A percentile compares a stretch with the other conserved stretches of the same genome.
These are phyloP conservation scores for Danio choprae DNA, from an alignment of 2,797 vertebrate genomes.

Conservation along the genomic window DNA sequence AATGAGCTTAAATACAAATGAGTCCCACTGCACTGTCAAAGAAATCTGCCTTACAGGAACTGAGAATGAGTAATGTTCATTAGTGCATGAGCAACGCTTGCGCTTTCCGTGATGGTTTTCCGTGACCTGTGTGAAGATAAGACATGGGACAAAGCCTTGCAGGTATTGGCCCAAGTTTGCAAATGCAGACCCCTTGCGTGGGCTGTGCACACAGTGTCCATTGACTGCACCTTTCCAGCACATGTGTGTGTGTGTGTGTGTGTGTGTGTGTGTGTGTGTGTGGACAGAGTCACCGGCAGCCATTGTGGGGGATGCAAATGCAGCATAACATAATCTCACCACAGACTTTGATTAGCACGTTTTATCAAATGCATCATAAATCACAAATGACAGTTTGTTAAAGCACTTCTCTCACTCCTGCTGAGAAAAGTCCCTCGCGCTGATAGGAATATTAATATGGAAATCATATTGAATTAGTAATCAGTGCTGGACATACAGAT, in stretches of 20 bases:
- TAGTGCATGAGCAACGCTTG: background rate
- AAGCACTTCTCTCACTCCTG: conserved; percentile 23
- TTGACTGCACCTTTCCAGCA: conserved; percentile 55
- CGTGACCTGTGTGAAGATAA: conserved; percentile 54
- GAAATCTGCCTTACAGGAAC: conserved; percentile 35
- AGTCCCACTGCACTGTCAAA: conserved; percentile 40
- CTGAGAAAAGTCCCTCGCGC: conserved; percentile 19
- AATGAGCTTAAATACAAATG: background rate
- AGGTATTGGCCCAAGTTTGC: conserved; percentile 46
- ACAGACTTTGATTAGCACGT: conserved; percentile 52
- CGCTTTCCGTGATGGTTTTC: conserved; percentile 43
- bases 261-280: too few species aligned
- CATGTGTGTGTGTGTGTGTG: background rate
- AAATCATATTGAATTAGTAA: conserved; percentile 39
- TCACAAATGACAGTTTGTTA: background rate
- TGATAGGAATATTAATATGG: conserved; percentile 45
- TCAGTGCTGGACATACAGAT: background rate
- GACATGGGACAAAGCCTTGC: background rate
- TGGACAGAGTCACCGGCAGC: conserved; percentile 8
- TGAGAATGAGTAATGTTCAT: conserved; percentile 28
- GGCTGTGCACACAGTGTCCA: conserved; percentile 62
- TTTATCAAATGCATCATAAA: conserved; percentile 45
- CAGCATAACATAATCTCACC: conserved; percentile 48
- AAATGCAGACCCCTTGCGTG: conserved; percentile 29
- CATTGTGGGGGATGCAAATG: conserved; percentile 60